Evolutionary conservation across 2,888 invertebrate species (phyloP), one percentile per base, ranked within the genome.

Genomic region (Phyllotreta cruciferae): DNA sequence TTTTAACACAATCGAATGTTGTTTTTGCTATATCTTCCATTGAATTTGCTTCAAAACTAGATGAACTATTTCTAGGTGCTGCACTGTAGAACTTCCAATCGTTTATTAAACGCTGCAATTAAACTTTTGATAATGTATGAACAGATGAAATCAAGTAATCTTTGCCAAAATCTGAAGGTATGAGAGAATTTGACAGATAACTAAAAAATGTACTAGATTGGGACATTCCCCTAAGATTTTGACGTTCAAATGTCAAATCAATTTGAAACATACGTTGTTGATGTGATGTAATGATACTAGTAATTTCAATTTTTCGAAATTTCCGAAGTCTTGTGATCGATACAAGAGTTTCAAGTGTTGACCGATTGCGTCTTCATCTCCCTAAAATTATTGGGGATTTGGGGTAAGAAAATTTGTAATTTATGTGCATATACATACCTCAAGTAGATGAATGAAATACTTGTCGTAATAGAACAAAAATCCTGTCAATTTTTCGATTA

Each of bases 401-500:
- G 41, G 35, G 3, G 10, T n/a, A n/a, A 34, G 47, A 38, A 57
- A n/a, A 34, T 14, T 6, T 0, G 0, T 5, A 42, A 11, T 9
- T 10, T 14, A 14, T n/a, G n/a, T 42, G 37, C n/a, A n/a, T n/a
- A n/a, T n/a, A n/a, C 66, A 47, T 58, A 73, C 76, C 83, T 85
- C 85, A 13, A 85, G 64, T 68, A 85, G 78, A 69, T 85, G 85
- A 24, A 85, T 80, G 70, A 85, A 85, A 73, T 83, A 84, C 56
- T 80, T 81, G 54, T 82, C 81, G 62, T 85, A 85, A 8, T 82
- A 82, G 41, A 85, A 74, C 24, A 85, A 74, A 38, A 85, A 70
- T 0, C 85, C 85, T 11, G 77, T 73, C 5, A 85, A 73, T 53
- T 78, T 73, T 41, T 85, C 81, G 11, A 84, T 83, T 65, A 82